These are phyloP conservation scores for Nemapogon koenigi DNA, from an alignment of 2,888 invertebrate genomes.

Conservation along the genomic window DNA sequence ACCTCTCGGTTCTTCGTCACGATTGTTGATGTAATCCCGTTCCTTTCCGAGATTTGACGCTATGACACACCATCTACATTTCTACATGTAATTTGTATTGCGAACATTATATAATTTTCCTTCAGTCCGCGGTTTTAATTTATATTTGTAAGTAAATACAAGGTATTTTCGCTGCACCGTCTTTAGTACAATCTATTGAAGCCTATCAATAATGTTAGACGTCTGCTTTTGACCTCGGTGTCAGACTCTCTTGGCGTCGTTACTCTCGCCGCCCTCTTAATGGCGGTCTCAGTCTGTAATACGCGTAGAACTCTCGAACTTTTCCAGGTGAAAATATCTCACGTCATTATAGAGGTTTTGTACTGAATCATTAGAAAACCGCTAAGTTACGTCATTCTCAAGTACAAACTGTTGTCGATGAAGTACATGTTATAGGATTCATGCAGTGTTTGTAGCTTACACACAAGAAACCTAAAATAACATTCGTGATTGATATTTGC, in stretches of 20 bases:
- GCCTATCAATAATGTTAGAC: conserved; percentile 9
- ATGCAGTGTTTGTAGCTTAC: too few species aligned
- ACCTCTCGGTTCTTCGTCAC: conserved; percentile 29
- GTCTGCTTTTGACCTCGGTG: conserved; percentile 21
- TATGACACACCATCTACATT: conserved; percentile 3
- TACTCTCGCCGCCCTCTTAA: conserved; percentile 16
- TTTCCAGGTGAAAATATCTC: conserved; percentile 16
- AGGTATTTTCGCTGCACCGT: too few species aligned
- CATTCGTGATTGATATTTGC: too few species aligned
- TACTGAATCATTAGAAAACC: too few species aligned
- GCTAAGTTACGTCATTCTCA: too few species aligned
- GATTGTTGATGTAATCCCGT: conserved; percentile 34
- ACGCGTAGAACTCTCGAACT: conserved; percentile 22
- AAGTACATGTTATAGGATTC: too few species aligned
- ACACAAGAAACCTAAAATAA: too few species aligned
- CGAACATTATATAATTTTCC: neutral
- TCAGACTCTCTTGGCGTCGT: conserved; percentile 16
- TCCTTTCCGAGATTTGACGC: neutral
- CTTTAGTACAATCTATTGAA: too few species aligned
- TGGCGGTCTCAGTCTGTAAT: conserved; percentile 26
- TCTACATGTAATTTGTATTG: neutral
- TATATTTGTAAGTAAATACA: too few species aligned
- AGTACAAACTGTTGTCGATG: too few species aligned
- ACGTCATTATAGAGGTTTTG: too few species aligned
- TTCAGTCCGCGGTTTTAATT: conserved; percentile 1